Evolutionary conservation across 2,797 vertebrate species (phyloP).

Genomic region (Gymnoscopelus microlampas): DNA sequence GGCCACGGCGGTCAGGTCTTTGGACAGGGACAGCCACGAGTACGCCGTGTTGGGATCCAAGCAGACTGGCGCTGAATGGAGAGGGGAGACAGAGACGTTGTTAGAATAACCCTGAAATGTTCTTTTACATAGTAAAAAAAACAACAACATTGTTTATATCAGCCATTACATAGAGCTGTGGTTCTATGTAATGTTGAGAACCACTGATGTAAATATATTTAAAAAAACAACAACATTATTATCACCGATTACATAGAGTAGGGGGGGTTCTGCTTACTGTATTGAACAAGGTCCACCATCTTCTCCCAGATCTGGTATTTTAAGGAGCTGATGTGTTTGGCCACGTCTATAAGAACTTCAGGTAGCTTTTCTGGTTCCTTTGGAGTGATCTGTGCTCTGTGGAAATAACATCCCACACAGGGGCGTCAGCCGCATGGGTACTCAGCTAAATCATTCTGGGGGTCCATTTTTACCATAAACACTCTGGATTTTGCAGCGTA

Average conservation of each 20-base stretch:
- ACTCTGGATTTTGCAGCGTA: too few relatives aligned
- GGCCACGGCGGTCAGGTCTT: slow-evolving; percentile 72
- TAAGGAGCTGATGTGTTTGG: slow-evolving; percentile 79
- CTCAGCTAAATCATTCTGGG: too few relatives aligned
- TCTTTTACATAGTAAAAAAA: neutral
- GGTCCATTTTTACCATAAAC: too few relatives aligned
- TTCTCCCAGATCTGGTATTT: slow-evolving; percentile 85
- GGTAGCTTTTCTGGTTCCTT: slow-evolving; percentile 72
- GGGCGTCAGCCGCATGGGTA: too few relatives aligned
- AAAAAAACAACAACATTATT: too few relatives aligned
- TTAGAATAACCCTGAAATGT: neutral
- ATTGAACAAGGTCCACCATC: slow-evolving; percentile 79
- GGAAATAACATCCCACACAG: neutral
- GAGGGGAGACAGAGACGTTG: neutral
- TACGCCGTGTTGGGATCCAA: slow-evolving; percentile 84
- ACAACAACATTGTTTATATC: too few relatives aligned
- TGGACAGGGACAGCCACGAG: slow-evolving; percentile 78
- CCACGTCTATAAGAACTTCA: slow-evolving; percentile 74
- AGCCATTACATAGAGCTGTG: too few relatives aligned
- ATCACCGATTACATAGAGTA: neutral
- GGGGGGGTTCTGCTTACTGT: slow-evolving; percentile 73
- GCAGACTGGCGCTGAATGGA: slow-evolving; percentile 77
- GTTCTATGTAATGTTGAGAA: too few relatives aligned
- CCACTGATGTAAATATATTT: too few relatives aligned
- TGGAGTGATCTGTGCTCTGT: slow-evolving; percentile 71